Evolutionary conservation across 2,797 vertebrate genomes (phyloP), one percentile per base, ranked within the genome.

Genomic region (Silurus aristotelis): DNA sequence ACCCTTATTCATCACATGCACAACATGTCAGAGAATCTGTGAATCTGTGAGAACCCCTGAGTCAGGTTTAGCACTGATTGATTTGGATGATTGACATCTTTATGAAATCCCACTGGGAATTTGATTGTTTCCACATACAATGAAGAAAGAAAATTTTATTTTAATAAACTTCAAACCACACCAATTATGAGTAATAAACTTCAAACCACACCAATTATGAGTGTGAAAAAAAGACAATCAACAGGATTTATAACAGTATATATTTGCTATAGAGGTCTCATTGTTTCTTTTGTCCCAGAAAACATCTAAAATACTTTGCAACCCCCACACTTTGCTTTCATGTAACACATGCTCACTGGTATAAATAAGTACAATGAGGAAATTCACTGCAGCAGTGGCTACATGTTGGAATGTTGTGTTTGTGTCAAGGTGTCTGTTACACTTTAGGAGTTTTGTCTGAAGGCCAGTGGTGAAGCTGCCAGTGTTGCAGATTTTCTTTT

Each of bases 401-500:
- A 52, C 48, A 52, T 38, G 10, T 52, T 7, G 48, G 48, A 52
- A 52, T 52, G 55, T 56, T 56, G 52, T 60, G 73, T 73, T 52
- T 73, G 71, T 52, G 71, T 73, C 55, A 58, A 27, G 48, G 48
- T 52, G 48, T 52, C 48, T 52, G 48, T 61, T 73, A 25, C 20
- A 61, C 46, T 68, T 67, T 25, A 55, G 10, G 75, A 80, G 27
- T 43, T 71, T 78, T 83, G 80, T 61, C 7, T 60, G 27, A 58
- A 17, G 9, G 73, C 68, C 48, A 46, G 89, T 52, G 88, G 90
- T 89, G 90, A 81, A 91, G 78, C 48, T 92, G 93, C 92, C 93
- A 92, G 89, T 90, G 20, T 89, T 91, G 90, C 52, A 94, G 93
- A 92, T 93, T 92, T 90, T 92, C 93, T 90, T 94, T 92, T 94